These are phyloP conservation scores for Tethea ocularis DNA, from an alignment of 2,888 invertebrate species.

Conservation along the genomic window DNA sequence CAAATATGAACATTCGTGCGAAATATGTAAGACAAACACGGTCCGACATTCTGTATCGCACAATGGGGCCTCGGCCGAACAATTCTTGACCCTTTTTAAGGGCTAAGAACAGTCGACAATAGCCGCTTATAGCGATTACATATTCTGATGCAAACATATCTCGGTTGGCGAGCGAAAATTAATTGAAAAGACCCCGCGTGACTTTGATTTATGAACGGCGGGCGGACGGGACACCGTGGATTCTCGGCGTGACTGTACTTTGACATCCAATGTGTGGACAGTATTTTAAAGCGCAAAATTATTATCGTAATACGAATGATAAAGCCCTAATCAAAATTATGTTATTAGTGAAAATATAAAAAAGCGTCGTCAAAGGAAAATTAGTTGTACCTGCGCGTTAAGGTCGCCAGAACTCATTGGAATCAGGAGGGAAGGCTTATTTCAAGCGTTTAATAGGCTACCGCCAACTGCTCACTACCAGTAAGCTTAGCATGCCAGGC, in stretches of 20 bases:
- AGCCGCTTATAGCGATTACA: conserved; percentile 43
- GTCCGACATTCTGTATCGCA: conserved; percentile 48
- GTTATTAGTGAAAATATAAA: too few species aligned
- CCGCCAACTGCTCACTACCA: too few species aligned
- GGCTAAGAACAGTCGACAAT: conserved; percentile 44
- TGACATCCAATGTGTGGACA: conserved; percentile 23
- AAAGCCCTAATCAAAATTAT: too few species aligned
- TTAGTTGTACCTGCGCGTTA: too few species aligned
- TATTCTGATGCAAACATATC: conserved; percentile 54
- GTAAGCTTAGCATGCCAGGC: too few species aligned
- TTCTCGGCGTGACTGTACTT: conserved; percentile 27
- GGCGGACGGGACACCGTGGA: conserved; percentile 23
- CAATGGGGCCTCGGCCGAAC: conserved; percentile 53
- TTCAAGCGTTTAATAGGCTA: too few species aligned
- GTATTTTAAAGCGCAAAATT: neutral
- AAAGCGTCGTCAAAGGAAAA: too few species aligned
- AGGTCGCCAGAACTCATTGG: too few species aligned
- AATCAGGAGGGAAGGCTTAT: too few species aligned
- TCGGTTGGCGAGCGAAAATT: conserved; percentile 42
- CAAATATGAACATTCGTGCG: conserved; percentile 70
- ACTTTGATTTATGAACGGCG: conserved; percentile 46
- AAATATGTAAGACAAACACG: conserved; percentile 72
- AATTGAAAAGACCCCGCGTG: conserved; percentile 50
- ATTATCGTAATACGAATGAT: too few species aligned
- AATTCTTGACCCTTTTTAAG: conserved; percentile 57